These are phyloP conservation scores for Brachionus paranguensis DNA, from an alignment of 1,140 invertebrate genomes.

Conservation along the genomic window DNA sequence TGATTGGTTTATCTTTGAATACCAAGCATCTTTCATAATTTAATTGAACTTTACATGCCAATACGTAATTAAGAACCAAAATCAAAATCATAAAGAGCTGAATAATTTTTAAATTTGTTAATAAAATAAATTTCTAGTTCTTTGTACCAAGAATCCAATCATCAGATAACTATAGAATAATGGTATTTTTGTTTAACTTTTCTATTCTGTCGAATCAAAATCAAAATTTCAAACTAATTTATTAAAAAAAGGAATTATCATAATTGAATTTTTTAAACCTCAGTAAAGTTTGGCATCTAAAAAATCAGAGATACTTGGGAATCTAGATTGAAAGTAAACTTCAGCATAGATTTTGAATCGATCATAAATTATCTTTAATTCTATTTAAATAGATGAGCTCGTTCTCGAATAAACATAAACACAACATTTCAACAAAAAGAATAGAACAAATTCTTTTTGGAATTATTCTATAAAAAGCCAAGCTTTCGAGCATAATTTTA, in stretches of 20 bases:
- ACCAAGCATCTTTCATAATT: constrained; percentile 13
- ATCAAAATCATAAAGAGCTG: background rate
- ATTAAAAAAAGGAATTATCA: background rate
- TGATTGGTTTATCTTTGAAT: background rate
- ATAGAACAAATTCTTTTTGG: background rate
- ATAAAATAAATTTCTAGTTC: background rate
- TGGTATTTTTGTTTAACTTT: background rate
- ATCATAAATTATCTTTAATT: background rate
- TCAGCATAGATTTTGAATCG: background rate
- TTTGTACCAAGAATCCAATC: background rate
- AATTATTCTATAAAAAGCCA: constrained; percentile 3
- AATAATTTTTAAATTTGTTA: background rate
- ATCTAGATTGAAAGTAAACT: background rate
- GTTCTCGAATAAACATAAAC: background rate
- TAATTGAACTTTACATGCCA: background rate
- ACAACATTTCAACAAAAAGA: background rate
- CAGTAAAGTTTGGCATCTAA: background rate
- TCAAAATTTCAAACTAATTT: background rate
- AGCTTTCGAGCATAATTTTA: background rate
- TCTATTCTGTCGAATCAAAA: background rate
- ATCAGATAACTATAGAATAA: background rate
- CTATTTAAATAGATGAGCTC: background rate
- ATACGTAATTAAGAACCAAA: background rate
- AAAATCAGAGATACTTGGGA: background rate
- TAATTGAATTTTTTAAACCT: background rate